Conservation (phyloP, 2,113 vertebrate genomes). For the Vanacampus margaritifer region DNA sequence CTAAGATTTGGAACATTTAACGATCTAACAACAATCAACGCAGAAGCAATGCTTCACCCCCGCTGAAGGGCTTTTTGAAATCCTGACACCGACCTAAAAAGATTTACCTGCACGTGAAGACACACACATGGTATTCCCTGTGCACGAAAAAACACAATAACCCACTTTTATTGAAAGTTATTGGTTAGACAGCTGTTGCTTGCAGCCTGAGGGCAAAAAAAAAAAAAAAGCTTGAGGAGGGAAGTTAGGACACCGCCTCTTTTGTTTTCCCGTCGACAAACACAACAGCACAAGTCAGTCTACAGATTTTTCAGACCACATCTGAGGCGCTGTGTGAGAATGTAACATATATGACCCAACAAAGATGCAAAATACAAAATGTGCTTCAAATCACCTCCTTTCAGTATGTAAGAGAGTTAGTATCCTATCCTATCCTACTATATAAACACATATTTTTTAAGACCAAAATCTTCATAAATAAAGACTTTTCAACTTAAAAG, state of each 20-base stretch:
- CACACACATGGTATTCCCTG: conserved; percentile 9
- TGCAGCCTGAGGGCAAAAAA: conserved; percentile 47
- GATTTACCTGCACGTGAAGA: neutral
- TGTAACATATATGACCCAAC: conserved; percentile 10
- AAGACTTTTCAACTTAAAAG: no score
- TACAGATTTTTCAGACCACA: conserved; percentile 7
- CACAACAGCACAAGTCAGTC: conserved; percentile 12
- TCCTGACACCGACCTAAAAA: neutral
- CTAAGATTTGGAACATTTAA: conserved; percentile 24
- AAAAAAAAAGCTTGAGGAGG: conserved; percentile 20
- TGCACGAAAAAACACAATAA: conserved; percentile 37
- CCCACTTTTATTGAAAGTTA: conserved; percentile 32
- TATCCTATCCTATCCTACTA: no score
- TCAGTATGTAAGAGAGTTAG: neutral
- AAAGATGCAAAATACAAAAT: conserved; percentile 35
- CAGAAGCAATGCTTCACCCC: neutral
- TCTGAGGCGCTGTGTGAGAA: neutral
- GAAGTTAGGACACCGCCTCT: conserved; percentile 40
- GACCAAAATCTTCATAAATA: no score
- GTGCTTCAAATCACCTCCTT: conserved; percentile 9
- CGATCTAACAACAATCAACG: conserved; percentile 28
- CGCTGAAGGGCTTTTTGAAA: neutral
- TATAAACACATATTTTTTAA: no score
- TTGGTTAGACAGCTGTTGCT: conserved; percentile 61
- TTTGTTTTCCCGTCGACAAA: conserved; percentile 47